Evolutionary conservation across 2,797 vertebrate genomes (phyloP).

Genomic region (Austrolebias charrua): DNA sequence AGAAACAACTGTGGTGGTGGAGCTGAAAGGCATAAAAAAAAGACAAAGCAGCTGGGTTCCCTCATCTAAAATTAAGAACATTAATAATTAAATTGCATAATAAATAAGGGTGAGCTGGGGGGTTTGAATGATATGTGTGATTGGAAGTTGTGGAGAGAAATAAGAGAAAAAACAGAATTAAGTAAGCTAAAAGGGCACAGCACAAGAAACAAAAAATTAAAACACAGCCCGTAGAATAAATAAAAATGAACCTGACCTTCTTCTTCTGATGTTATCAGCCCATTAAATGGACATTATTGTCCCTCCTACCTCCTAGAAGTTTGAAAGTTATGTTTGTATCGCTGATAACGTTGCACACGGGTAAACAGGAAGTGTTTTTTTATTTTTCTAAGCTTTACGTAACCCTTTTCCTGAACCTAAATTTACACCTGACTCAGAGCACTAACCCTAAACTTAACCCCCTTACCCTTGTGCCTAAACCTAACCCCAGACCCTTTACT

Average conservation of each 20-base stretch:
- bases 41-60: constrained; percentile 52
- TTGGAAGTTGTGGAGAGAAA: constrained; percentile 1
- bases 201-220: constrained; percentile 35
- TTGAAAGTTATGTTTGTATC: no score
- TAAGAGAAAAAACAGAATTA: constrained; percentile 10
- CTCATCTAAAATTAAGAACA: constrained; percentile 61
- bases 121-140: background rate
- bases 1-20: constrained; percentile 29
- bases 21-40: constrained; percentile 61
- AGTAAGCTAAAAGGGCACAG: constrained; percentile 32
- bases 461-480: no score
- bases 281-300: no score
- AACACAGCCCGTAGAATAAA: background rate
- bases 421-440: no score
- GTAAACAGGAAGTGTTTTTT: no score
- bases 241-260: background rate
- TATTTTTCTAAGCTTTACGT: no score
- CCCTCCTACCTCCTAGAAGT: no score
- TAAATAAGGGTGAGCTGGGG: constrained; percentile 47
- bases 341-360: no score
- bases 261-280: no score
- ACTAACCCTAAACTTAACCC: no score
- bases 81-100: constrained; percentile 70
- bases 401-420: no score
- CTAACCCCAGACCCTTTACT: no score